phyloP scores from a whole-genome alignment of 2,888 invertebrate genomes.

The Synanthedon formicaeformis region DNA sequence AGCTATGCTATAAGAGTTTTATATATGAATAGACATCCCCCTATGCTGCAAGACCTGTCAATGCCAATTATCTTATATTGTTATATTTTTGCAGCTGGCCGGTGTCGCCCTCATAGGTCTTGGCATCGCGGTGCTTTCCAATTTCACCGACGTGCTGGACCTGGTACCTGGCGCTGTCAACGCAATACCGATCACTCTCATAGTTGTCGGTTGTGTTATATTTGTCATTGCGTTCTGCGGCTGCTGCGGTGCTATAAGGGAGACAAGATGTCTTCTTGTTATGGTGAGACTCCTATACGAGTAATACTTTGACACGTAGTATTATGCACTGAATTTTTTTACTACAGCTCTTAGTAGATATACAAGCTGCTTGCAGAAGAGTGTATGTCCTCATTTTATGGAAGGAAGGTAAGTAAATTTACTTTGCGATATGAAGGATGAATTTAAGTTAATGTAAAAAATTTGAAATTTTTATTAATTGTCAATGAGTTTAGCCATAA shows the following conservation, averaged over 20 bases:
- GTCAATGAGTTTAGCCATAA: too few species aligned
- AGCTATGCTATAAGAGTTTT: too few species aligned
- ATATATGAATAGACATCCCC: too few species aligned
- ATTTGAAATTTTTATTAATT: too few species aligned
- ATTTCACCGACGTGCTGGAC: slow-evolving; percentile 14
- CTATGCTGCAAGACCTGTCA: neutral
- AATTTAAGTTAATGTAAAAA: too few species aligned
- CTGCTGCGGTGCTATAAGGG: slow-evolving; percentile 86
- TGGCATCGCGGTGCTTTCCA: slow-evolving; percentile 22
- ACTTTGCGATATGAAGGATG: too few species aligned
- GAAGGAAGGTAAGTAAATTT: too few species aligned
- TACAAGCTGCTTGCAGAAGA: too few species aligned
- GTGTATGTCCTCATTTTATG: too few species aligned
- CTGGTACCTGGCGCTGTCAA: slow-evolving; percentile 20
- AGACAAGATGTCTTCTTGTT: slow-evolving; percentile 83
- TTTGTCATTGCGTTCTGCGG: slow-evolving; percentile 85
- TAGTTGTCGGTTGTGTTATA: slow-evolving; percentile 71
- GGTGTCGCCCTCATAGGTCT: slow-evolving; percentile 27
- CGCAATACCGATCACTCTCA: slow-evolving; percentile 22
- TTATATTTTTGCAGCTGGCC: slow-evolving; percentile 21
- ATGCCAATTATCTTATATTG: neutral
- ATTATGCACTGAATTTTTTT: too few species aligned
- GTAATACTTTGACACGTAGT: too few species aligned
- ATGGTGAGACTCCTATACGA: slow-evolving; percentile 66
- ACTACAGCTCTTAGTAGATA: too few species aligned